Percentiles rank a stretch among this genome's conserved stretches.
phyloP scores from a whole-genome alignment of 2,888 invertebrate genomes.

The Seira musarum region DNA sequence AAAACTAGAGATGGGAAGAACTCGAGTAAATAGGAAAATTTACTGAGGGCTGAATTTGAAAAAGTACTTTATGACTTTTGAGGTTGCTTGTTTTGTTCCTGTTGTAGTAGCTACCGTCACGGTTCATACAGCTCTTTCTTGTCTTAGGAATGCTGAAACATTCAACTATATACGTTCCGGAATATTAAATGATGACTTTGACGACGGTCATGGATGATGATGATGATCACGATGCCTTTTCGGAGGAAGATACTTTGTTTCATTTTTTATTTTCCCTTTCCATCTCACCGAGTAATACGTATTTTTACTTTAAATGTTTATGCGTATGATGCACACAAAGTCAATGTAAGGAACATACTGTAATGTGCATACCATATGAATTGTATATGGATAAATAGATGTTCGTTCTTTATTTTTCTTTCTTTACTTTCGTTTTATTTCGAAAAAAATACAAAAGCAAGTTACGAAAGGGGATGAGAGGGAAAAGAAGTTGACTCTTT shows the following conservation, averaged over 20 bases:
- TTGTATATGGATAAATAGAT: too few relatives aligned
- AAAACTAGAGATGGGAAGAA: not conserved
- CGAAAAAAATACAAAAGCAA: too few relatives aligned
- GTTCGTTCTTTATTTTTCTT: too few relatives aligned
- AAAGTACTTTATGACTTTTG: constrained; percentile 54
- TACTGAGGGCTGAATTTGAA: constrained; percentile 55
- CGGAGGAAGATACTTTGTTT: constrained; percentile 4
- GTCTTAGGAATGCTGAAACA: not conserved
- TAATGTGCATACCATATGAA: too few relatives aligned
- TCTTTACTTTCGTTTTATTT: too few relatives aligned
- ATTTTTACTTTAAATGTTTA: not conserved
- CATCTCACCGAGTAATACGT: not conserved
- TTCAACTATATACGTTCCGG: not conserved
- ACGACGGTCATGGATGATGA: not conserved
- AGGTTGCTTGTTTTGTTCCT: constrained; percentile 31
- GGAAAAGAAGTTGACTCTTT: not conserved
- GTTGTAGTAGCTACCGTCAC: not conserved
- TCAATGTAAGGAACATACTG: too few relatives aligned
- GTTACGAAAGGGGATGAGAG: not conserved
- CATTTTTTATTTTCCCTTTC: constrained; percentile 12
- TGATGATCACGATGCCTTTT: not conserved
- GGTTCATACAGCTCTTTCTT: not conserved
- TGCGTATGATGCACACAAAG: not conserved
- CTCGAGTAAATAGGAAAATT: constrained; percentile 31
- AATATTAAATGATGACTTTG: constrained; percentile 12